phyloP scores from a whole-genome alignment of 2,888 invertebrate genomes.

The Tinea pellionella region DNA sequence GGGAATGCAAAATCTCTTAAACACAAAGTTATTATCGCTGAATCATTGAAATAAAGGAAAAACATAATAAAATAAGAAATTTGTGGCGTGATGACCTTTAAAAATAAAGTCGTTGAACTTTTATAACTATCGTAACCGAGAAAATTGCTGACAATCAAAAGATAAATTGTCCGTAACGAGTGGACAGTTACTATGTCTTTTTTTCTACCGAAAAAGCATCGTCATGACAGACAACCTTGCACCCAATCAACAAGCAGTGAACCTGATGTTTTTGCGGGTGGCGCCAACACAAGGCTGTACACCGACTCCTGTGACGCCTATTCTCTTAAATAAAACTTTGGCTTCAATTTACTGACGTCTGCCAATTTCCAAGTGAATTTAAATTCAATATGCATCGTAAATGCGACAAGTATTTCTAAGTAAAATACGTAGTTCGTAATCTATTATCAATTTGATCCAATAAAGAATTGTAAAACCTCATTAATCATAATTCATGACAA shows the following conservation, averaged over 20 bases:
- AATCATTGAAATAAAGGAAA: not conserved
- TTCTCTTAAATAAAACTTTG: not conserved
- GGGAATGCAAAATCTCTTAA: not conserved
- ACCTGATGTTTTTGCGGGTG: constrained; percentile 14
- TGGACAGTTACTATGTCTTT: not conserved
- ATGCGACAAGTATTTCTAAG: too few species aligned
- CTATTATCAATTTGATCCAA: not conserved
- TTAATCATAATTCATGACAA: constrained; percentile 11
- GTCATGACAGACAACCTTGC: constrained; percentile 15
- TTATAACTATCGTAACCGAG: constrained; percentile 3
- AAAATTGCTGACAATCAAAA: constrained; percentile 12
- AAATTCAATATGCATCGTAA: too few species aligned
- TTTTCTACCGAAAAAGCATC: constrained; percentile 13
- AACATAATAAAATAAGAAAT: not conserved
- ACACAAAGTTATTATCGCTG: not conserved
- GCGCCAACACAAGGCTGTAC: constrained; percentile 10
- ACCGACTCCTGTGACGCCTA: constrained; percentile 10
- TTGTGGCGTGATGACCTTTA: constrained; percentile 3
- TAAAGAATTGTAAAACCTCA: not conserved
- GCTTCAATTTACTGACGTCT: too few species aligned
- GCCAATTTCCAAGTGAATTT: too few species aligned
- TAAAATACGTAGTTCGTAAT: not conserved
- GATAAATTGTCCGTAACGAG: constrained; percentile 11
- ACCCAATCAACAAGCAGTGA: constrained; percentile 13
- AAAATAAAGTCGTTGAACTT: not conserved